Evolutionary conservation across 1,140 invertebrate species (phyloP).

Genomic region (Yoshiicerus persimilis): DNA sequence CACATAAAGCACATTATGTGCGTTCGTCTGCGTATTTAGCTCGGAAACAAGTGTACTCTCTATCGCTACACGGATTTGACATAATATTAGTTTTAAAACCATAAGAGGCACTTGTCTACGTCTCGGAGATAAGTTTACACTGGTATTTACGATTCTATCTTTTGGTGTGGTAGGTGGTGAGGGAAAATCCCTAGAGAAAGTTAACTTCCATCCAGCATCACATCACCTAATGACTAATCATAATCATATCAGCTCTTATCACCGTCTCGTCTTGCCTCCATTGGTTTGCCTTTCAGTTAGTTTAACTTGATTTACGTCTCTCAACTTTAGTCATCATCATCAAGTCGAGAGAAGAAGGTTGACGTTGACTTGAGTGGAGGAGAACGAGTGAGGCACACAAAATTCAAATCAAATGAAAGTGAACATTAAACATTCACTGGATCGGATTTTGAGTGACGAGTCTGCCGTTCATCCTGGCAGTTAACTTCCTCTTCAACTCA

Average conservation of each 20-base stretch:
- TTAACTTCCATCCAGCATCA: not conserved
- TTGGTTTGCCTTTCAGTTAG: not conserved
- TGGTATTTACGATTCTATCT: not conserved
- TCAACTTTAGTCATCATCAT: constrained; percentile 14
- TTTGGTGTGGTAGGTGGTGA: not conserved
- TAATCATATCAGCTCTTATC: constrained; percentile 20
- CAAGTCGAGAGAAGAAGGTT: not conserved
- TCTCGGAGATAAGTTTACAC: not conserved
- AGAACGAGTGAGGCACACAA: not conserved
- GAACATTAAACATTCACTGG: constrained; percentile 7
- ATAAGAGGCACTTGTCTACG: not conserved
- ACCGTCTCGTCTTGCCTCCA: not conserved
- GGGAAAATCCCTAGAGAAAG: constrained; percentile 1
- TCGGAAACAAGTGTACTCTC: too few relatives aligned
- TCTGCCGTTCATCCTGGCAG: constrained; percentile 17
- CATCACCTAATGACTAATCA: constrained; percentile 17
- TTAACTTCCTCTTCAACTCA: not conserved
- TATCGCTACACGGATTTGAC: not conserved
- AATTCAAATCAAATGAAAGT: constrained; percentile 7
- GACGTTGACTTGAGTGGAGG: not conserved
- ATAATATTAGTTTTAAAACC: not conserved
- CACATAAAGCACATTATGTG: not conserved
- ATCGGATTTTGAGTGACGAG: not conserved
- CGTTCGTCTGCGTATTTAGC: not conserved
- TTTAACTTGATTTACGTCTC: constrained; percentile 11